Percentiles rank a stretch among this genome's conserved stretches.
phyloP scores from a whole-genome alignment of 2,113 vertebrate genomes.

The Xenotilapia caudafasciata region DNA sequence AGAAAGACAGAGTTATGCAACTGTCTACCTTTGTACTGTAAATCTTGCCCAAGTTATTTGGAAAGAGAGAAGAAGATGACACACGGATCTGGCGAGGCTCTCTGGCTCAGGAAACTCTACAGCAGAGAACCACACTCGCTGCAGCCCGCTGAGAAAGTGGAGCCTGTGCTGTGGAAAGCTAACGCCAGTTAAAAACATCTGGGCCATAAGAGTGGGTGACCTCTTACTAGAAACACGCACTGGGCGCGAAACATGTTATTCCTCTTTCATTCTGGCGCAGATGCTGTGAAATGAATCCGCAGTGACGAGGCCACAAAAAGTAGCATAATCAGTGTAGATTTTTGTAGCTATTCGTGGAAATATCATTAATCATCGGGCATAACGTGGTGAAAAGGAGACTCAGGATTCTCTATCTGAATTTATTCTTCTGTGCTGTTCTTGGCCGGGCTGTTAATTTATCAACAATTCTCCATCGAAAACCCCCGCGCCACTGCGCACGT shows the following conservation, averaged over 20 bases:
- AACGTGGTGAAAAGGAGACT: neutral
- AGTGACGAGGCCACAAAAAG: neutral
- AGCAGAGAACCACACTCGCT: slow-evolving; percentile 35
- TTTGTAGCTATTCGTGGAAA: neutral
- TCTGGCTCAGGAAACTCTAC: slow-evolving; percentile 14
- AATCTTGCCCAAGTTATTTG: slow-evolving; percentile 48
- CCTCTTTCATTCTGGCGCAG: neutral
- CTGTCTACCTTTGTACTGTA: slow-evolving; percentile 40
- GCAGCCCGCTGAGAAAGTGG: slow-evolving; percentile 48
- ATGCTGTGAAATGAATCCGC: slow-evolving; percentile 15
- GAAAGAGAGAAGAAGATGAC: slow-evolving; percentile 23
- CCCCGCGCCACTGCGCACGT: neutral
- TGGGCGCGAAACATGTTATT: slow-evolving; percentile 41
- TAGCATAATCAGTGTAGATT: neutral
- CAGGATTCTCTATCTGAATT: neutral
- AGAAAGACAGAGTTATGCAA: slow-evolving; percentile 44
- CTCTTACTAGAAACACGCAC: slow-evolving; percentile 48
- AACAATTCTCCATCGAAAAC: neutral
- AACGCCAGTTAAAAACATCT: slow-evolving; percentile 57
- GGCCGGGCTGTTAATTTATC: neutral
- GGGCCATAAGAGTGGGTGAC: slow-evolving; percentile 47
- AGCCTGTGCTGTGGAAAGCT: slow-evolving; percentile 31
- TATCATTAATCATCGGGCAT: slow-evolving; percentile 9
- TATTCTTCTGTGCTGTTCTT: neutral
- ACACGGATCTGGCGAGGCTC: slow-evolving; percentile 31